Conservation (phyloP, 2,797 vertebrate species). For the Lithobates pipiens region DNA sequence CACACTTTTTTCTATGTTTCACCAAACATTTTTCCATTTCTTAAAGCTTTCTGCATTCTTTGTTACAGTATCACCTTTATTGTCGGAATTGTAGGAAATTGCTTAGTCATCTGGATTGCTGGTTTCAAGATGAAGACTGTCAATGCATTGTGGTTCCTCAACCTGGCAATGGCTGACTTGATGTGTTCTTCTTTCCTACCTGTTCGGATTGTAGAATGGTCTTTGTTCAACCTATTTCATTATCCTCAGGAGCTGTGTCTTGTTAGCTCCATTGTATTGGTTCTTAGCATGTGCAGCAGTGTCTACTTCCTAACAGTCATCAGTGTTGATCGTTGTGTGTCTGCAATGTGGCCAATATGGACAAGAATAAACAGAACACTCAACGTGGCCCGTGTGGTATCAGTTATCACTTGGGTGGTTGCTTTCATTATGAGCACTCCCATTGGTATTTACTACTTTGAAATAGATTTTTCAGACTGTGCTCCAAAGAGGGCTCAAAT, state of each 20-base stretch:
- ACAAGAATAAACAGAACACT: neutral
- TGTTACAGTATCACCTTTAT: constrained; percentile 24
- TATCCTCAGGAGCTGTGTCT: neutral
- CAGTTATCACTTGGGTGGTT: constrained; percentile 44
- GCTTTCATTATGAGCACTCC: neutral
- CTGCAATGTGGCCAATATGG: constrained; percentile 24
- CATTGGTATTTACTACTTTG: neutral
- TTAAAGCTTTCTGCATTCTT: neutral
- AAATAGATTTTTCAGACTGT: neutral
- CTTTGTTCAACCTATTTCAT: no score
- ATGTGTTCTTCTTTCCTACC: constrained; percentile 25
- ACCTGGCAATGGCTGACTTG: constrained; percentile 21
- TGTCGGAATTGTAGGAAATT: constrained; percentile 9
- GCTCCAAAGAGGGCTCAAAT: neutral
- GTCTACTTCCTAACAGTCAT: constrained; percentile 28
- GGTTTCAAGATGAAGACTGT: constrained; percentile 37
- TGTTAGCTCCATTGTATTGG: neutral
- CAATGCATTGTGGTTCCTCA: constrained; percentile 34
- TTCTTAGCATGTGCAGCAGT: constrained; percentile 31
- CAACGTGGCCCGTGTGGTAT: neutral
- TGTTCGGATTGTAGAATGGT: constrained; percentile 6
- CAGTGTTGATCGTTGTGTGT: constrained; percentile 45
- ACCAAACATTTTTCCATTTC: neutral
- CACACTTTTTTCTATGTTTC: neutral
- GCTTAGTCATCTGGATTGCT: constrained; percentile 34